Base-by-base conservation (phyloP, 2,888 invertebrate genomes). In the Galerucella pusilla region DNA sequence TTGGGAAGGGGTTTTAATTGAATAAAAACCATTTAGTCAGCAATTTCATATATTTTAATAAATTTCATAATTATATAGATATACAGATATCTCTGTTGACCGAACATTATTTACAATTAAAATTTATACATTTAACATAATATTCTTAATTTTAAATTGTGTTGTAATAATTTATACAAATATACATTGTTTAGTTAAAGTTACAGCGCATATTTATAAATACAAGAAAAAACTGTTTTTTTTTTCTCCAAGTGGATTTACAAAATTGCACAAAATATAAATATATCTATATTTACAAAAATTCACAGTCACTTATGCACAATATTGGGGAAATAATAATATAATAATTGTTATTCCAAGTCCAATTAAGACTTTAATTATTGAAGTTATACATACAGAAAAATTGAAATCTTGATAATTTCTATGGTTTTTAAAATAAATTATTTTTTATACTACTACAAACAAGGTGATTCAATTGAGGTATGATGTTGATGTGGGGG, bases 1-100 rank as follows among this genome's bases (percentile, higher is more conserved):
- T 28, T 3, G 5, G 35, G 35, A 7, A 7, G 7, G 35, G 35
- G 35, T 6, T 0, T 35, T 0, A 61, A 61, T 61, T 61, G 1
- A 57, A 57, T 57, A 20, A 61, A 25, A 61, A 61, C 35, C 2
- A 7, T 7, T 46, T 28, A 65, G 42, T 65, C 64, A 28, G 69
- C 64, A 75, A 78, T 65, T 71, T 60, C 35, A 64, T 71, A 71
- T 64, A 65, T 71, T 72, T 81, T 79, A 83, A 82, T 84, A 85
- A 84, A 82, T 79, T 82, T 83, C 75, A 80, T 81, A 71, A 71
- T 76, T 64, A 75, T 79, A 76, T 80, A 83, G 83, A 85, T 85
- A 83, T 84, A 85, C 84, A 86, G 85, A 86, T 85, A 85, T 86
- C 85, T 85, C 85, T 86, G 85, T 86, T 86, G 86, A 86, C 84